Evolutionary conservation across 1,140 invertebrate genomes (phyloP).

Genomic region (Cydia splendana): DNA sequence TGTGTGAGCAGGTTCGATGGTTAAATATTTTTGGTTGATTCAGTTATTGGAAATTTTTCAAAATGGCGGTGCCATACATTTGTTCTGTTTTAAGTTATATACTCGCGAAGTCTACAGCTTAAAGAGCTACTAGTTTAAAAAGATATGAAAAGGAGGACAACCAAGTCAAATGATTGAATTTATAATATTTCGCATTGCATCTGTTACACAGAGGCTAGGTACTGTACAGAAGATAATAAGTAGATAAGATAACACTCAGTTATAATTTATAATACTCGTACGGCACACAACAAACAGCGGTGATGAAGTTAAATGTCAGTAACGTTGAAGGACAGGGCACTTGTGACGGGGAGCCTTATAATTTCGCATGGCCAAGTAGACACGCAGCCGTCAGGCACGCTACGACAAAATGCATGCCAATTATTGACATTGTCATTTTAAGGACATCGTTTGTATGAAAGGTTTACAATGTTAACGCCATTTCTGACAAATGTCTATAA

Average conservation of each 20-base stretch:
- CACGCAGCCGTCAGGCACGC: neutral
- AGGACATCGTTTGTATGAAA: neutral
- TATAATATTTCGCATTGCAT: constrained; percentile 14
- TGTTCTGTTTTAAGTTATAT: too few species aligned
- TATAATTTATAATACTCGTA: too few species aligned
- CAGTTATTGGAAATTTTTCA: too few species aligned
- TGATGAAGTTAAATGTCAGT: neutral
- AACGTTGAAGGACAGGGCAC: constrained; percentile 2
- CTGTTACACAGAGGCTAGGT: neutral
- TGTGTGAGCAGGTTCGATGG: too few species aligned
- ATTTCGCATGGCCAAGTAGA: constrained; percentile 15
- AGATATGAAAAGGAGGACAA: neutral
- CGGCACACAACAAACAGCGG: constrained; percentile 13
- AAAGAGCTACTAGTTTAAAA: too few species aligned
- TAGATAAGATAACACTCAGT: constrained; percentile 19
- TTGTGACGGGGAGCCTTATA: constrained; percentile 21
- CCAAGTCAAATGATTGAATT: neutral
- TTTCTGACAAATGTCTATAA: neutral
- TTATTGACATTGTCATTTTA: neutral
- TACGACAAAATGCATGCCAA: neutral
- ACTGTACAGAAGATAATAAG: constrained; percentile 14
- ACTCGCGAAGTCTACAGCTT: too few species aligned
- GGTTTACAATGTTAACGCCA: neutral
- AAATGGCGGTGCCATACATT: too few species aligned
- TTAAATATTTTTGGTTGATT: too few species aligned